A percentile compares a stretch with the other conserved stretches of the same genome.
These are phyloP conservation scores for Solenopsis fugax DNA, from an alignment of 1,140 invertebrate species.

Conservation along the genomic window DNA sequence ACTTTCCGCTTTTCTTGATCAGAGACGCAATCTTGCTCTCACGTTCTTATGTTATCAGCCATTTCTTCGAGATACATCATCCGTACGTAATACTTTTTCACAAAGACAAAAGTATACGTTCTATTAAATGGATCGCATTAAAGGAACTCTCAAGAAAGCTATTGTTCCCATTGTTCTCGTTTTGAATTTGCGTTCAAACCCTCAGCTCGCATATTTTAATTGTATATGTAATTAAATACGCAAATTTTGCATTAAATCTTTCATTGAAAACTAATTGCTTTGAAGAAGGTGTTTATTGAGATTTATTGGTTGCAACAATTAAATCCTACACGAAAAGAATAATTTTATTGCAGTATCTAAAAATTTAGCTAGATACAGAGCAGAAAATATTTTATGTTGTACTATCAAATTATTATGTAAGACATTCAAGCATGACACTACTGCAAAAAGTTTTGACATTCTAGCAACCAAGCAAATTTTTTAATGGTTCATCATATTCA, in stretches of 20 bases:
- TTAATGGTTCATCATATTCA: no score
- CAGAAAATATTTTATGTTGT: no score
- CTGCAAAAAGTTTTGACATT: no score
- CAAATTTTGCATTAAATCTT: not conserved
- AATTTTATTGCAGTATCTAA: no score
- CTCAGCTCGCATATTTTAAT: slow-evolving; percentile 1
- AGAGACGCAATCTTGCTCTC: not conserved
- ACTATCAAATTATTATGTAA: no score
- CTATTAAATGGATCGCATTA: not conserved
- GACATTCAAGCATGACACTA: no score
- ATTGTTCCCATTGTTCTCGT: not conserved
- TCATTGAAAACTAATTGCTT: not conserved
- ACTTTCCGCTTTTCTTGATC: not conserved
- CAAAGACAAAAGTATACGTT: not conserved
- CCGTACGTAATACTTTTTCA: slow-evolving; percentile 12
- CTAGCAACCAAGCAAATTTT: no score
- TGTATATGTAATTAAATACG: not conserved
- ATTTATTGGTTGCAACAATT: slow-evolving; percentile 19
- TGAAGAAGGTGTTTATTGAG: not conserved
- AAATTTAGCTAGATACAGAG: no score
- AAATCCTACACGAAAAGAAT: not conserved
- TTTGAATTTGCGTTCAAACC: slow-evolving; percentile 10
- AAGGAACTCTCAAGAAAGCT: slow-evolving; percentile 13
- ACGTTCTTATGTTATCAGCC: not conserved
- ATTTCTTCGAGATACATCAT: not conserved